Base-by-base conservation (phyloP, 2,113 vertebrate genomes). In the Ornithorhynchus anatinus region DNA sequence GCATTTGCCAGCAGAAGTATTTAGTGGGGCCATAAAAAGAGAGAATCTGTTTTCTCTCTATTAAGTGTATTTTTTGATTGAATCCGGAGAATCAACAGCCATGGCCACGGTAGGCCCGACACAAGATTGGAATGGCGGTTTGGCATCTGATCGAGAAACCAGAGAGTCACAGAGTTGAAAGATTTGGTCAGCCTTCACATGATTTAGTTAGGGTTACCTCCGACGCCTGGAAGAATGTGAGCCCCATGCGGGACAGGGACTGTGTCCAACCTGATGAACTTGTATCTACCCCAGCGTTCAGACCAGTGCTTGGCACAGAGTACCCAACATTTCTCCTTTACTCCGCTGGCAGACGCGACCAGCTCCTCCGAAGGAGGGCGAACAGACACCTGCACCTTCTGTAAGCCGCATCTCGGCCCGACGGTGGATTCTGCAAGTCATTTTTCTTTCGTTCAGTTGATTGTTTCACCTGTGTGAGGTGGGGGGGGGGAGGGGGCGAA, bases 11-110 rank as follows among this genome's bases (percentile, higher is more conserved):
- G 59, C 61, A 69, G 86, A 92, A 91, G 88, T 89, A 91, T 89
- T 93, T 93, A 91, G 81, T 84, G 76, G 70, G 62, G 87, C 83
- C 79, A 86, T 94, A 90, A 94, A 93, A n/a, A 86, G 35, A 77
- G 62, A 51, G 72, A 71, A 82, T 87, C 88, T 87, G 80, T 81
- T 89, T 88, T 86, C 84, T 86, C 92, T 91, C 82, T 89, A 89
- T 86, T 88, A 91, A 92, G 84, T 67, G 82, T 75, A 80, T 79
- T 84, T n/a, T 89, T 89, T 89, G 87, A 91, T 92, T 84, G 88
- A 88, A 79, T 83, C 74, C 82, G 76, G 81, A 88, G 82, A 89
- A 90, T 89, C 90, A 93, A 90, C 85, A 67, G 80, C 75, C 84
- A 75, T 79, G 82, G 81, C 81, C 88, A 85, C 87, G 89, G 75